Evolutionary conservation across 2,113 vertebrate species (phyloP).

Genomic region (Hemicordylus capensis): DNA sequence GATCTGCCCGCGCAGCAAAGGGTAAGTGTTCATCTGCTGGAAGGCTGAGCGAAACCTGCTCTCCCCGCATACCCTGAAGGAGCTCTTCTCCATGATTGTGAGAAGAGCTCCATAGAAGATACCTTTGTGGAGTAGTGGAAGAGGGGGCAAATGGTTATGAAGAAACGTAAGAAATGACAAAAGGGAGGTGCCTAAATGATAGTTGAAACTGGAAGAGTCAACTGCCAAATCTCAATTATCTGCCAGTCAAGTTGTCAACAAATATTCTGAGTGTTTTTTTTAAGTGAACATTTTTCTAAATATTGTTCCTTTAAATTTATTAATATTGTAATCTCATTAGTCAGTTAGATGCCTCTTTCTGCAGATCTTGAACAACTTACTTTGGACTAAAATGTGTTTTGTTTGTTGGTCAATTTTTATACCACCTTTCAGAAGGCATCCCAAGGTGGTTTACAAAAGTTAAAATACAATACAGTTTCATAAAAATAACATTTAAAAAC

Average conservation of each 20-base stretch:
- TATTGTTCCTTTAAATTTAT: neutral
- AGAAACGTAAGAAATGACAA: neutral
- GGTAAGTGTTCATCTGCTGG: too few relatives aligned
- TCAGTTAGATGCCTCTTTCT: neutral
- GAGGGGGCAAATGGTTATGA: neutral
- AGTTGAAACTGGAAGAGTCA: neutral
- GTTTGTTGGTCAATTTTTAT: too few relatives aligned
- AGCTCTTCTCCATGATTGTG: too few relatives aligned
- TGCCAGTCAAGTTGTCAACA: neutral
- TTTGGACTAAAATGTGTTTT: neutral
- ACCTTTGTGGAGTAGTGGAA: neutral
- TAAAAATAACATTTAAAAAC: too few relatives aligned
- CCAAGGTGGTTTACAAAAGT: too few relatives aligned
- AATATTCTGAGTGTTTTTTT: neutral
- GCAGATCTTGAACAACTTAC: neutral
- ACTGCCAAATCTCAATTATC: neutral
- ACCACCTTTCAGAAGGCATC: too few relatives aligned
- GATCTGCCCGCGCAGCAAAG: too few relatives aligned
- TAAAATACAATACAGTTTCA: too few relatives aligned
- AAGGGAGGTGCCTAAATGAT: neutral
- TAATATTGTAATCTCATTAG: neutral
- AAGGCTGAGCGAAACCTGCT: too few relatives aligned
- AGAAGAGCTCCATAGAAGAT: too few relatives aligned
- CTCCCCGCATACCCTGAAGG: too few relatives aligned
- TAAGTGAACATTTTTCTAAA: neutral